Evolutionary conservation across 2,113 vertebrate genomes (phyloP), one percentile per base, ranked within the genome.

Genomic region (Chauna torquata): DNA sequence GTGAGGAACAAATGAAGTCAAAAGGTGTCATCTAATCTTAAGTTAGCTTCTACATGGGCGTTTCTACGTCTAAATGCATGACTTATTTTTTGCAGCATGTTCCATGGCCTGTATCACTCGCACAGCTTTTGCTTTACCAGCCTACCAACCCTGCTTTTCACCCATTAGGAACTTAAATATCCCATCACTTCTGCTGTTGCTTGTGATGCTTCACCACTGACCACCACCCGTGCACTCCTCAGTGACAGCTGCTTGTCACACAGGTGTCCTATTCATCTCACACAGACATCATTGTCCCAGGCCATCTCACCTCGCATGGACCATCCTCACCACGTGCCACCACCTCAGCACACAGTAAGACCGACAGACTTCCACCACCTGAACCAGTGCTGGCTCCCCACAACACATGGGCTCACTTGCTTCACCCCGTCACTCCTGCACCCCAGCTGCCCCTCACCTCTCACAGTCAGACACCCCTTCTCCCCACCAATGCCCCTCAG

Each of bases 241-340:
- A 58, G 20, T 8, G n/a, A 45, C 9, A 65, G 54, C n/a, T 68
- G 36, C 34, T 38, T 19, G 19, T 25, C 55, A 38, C 42, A 36
- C 15, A 0, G 0, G 19, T 11, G 30, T 23, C 75, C 25, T 16
- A 4, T 12, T 42, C 16, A 25, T 61, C 40, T 58, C 0, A 0
- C 45, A 38, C 28, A 17, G 17, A 62, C 9, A 12, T 15, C 7
- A 1, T 4, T 1, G 0, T 40, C 17, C 54, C 50, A 52, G 50
- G 24, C 50, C 50, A 52, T 24, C 50, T 52, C 50, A 25, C 2
- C 42, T 12, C 12, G 50, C 42, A 42, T 52, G 50, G 24, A 25
- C 50, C 13, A 7, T 52, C 50, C 47, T 49, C 22, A 49, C 47
- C 47, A 49, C 11, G 22, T 22, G 47, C 20, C 22, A 32, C 32